Percentiles rank a stretch among this genome's conserved stretches.
phyloP scores from a whole-genome alignment of 2,888 invertebrate genomes.

The Stenodera caucasica region DNA sequence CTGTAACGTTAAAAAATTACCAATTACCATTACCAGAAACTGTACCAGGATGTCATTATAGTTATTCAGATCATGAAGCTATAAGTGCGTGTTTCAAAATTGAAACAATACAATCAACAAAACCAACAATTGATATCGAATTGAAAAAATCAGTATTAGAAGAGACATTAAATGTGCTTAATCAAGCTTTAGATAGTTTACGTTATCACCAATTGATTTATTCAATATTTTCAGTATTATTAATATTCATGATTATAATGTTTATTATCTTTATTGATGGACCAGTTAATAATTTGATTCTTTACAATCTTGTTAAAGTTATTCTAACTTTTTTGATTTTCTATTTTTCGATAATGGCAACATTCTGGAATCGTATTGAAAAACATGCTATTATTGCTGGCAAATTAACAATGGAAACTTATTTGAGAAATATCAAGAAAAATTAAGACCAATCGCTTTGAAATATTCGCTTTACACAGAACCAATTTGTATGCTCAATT shows the following conservation, averaged over 20 bases:
- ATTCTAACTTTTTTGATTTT: constrained; percentile 66
- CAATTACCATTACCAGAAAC: constrained; percentile 72
- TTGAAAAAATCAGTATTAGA: constrained; percentile 53
- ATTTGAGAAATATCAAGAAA: constrained; percentile 38
- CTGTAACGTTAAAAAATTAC: constrained; percentile 60
- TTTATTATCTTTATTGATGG: constrained; percentile 55
- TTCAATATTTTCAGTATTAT: constrained; percentile 58
- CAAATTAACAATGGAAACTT: constrained; percentile 69
- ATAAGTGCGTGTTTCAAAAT: constrained; percentile 63
- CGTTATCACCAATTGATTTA: constrained; percentile 60
- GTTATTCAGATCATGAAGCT: constrained; percentile 91
- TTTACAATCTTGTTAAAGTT: constrained; percentile 63
- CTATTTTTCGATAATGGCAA: constrained; percentile 76
- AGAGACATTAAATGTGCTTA: constrained; percentile 64
- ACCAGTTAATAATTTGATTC: constrained; percentile 53
- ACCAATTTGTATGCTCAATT: not conserved
- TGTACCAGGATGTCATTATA: constrained; percentile 71
- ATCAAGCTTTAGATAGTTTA: constrained; percentile 60
- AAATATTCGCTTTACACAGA: too few relatives aligned
- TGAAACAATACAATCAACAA: constrained; percentile 37
- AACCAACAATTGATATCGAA: constrained; percentile 29
- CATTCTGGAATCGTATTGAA: constrained; percentile 82
- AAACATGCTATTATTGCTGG: constrained; percentile 77
- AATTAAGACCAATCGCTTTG: not conserved
- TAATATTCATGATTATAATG: constrained; percentile 60